These are phyloP conservation scores for Helicorthomorpha holstii DNA, from an alignment of 1,140 invertebrate genomes.

Conservation along the genomic window DNA sequence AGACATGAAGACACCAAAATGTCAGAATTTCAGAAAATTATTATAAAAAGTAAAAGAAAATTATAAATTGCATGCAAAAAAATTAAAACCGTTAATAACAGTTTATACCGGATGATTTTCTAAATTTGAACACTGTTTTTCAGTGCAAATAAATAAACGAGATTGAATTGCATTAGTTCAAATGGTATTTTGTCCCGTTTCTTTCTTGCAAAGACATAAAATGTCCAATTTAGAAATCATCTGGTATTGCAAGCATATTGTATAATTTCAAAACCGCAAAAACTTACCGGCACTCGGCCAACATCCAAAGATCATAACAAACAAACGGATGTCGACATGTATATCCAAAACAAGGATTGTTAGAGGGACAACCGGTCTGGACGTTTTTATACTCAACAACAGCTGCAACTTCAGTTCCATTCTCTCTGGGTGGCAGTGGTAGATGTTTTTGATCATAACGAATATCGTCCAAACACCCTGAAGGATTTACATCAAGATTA, in stretches of 20 bases:
- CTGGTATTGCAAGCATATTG: too few relatives aligned
- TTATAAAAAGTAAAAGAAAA: background rate
- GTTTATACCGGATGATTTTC: too few relatives aligned
- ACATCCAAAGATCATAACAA: conserved; percentile 91
- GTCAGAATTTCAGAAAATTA: too few relatives aligned
- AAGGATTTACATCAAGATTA: background rate
- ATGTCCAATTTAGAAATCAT: too few relatives aligned
- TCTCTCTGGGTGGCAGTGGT: conserved; percentile 77
- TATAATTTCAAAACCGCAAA: too few relatives aligned
- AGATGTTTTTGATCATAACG: conserved; percentile 80
- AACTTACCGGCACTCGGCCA: conserved; percentile 87
- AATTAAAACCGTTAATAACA: too few relatives aligned
- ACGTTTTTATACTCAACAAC: conserved; percentile 80
- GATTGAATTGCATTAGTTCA: too few relatives aligned
- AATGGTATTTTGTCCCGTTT: too few relatives aligned
- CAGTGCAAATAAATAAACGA: too few relatives aligned
- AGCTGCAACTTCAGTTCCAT: conserved; percentile 84
- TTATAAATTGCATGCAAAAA: background rate
- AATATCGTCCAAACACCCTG: conserved; percentile 66
- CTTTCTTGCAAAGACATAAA: too few relatives aligned
- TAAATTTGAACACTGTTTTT: too few relatives aligned
- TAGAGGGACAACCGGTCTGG: conserved; percentile 75
- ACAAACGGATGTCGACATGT: conserved; percentile 83
- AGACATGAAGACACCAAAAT: background rate
- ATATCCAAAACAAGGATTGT: conserved; percentile 81